These are phyloP conservation scores for Agriotes lineatus DNA, from an alignment of 2,888 invertebrate genomes.

Conservation along the genomic window DNA sequence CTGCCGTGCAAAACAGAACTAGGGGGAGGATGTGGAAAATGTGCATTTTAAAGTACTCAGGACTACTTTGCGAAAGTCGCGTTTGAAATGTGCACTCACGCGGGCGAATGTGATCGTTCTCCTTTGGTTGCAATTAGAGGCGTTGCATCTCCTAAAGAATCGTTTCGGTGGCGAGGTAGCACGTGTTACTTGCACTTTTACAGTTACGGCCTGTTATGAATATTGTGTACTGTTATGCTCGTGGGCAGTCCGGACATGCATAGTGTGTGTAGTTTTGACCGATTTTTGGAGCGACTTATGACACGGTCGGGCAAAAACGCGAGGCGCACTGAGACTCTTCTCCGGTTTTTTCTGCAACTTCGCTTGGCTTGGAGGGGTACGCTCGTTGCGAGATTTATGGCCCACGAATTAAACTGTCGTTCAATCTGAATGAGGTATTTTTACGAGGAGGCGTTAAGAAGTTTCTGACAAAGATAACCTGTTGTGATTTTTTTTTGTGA, in stretches of 20 bases:
- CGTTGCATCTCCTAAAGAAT: no score
- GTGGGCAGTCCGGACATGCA: constrained; percentile 4
- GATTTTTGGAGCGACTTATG: constrained; percentile 2
- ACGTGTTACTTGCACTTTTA: constrained; percentile 11
- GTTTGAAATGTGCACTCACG: no score
- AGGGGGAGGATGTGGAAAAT: not conserved
- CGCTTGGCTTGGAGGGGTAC: constrained; percentile 18
- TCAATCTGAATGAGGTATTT: constrained; percentile 11
- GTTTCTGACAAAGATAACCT: no score
- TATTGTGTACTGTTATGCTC: constrained; percentile 9
- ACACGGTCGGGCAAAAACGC: not conserved
- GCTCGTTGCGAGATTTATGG: constrained; percentile 15
- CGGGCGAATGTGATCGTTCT: no score
- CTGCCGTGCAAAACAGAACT: not conserved
- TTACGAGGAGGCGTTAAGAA: no score
- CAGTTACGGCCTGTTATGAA: constrained; percentile 3
- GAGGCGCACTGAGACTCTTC: constrained; percentile 17
- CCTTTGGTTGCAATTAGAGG: no score
- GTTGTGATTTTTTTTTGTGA: no score
- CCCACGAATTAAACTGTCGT: constrained; percentile 3
- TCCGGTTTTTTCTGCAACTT: constrained; percentile 2
- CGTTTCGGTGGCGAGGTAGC: no score
- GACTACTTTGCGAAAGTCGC: no score
- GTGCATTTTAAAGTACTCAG: constrained; percentile 4
- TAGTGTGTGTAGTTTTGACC: constrained; percentile 9